Conservation (phyloP, 2,888 invertebrate genomes). For the Cryptosula pallasiana region DNA sequence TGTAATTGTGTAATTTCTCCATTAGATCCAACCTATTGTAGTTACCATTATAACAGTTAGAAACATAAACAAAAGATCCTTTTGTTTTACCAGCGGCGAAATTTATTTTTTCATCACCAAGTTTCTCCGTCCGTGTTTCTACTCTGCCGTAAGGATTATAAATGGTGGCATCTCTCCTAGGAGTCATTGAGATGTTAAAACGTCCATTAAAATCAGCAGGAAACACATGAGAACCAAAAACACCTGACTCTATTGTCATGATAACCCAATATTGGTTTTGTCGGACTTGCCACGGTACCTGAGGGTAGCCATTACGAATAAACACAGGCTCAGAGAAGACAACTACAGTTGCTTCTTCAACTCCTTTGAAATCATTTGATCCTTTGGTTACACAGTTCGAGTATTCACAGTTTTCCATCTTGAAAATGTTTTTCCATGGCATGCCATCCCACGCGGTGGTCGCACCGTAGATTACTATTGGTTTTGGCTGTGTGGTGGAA, state of each 20-base stretch:
- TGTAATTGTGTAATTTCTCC: neutral
- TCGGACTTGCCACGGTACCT: neutral
- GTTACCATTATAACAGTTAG: neutral
- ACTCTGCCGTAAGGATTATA: neutral
- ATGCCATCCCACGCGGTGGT: neutral
- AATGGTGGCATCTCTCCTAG: neutral
- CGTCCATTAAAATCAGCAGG: neutral
- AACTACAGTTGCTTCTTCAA: neutral
- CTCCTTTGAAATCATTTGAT: neutral
- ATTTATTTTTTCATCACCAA: neutral
- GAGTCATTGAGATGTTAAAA: neutral
- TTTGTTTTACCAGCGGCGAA: neutral
- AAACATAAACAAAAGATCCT: neutral
- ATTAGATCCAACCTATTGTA: neutral
- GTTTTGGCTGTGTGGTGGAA: neutral
- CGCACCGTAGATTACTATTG: neutral
- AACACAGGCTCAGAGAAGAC: neutral
- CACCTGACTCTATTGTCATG: neutral
- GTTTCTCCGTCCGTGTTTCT: neutral
- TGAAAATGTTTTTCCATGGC: neutral
- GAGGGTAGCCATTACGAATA: neutral
- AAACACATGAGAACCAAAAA: neutral
- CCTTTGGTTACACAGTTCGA: neutral
- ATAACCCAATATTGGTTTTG: neutral
- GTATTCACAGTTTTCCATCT: neutral